Evolutionary conservation across 2,797 vertebrate genomes (phyloP).

Genomic region (Parauchenoglanis ngamensis): DNA sequence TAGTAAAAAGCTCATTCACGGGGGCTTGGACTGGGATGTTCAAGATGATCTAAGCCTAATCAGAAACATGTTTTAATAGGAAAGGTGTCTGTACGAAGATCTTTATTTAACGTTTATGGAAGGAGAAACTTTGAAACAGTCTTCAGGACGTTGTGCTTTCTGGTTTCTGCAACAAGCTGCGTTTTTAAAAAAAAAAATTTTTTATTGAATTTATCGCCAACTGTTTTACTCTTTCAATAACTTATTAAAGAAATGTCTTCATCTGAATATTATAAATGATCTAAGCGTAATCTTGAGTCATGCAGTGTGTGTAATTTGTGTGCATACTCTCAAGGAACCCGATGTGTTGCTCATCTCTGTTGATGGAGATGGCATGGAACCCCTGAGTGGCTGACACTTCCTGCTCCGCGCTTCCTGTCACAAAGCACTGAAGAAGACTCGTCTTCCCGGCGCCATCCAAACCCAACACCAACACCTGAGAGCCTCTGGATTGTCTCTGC

Average conservation of each 20-base stretch:
- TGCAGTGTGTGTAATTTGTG: background rate
- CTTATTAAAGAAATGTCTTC: background rate
- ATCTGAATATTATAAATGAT: background rate
- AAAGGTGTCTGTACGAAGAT: no score
- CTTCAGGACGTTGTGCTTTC: background rate
- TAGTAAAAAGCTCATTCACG: no score
- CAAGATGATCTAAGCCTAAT: background rate
- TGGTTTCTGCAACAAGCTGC: background rate
- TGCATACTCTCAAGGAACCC: constrained; percentile 92
- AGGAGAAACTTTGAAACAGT: background rate
- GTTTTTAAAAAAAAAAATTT: no score
- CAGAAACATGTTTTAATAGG: background rate
- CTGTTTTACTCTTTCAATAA: background rate
- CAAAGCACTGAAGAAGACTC: constrained; percentile 83
- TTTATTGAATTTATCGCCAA: background rate
- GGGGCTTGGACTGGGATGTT: background rate
- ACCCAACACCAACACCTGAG: constrained; percentile 90
- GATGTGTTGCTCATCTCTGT: constrained; percentile 77
- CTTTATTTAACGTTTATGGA: background rate
- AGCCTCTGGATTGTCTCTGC: constrained; percentile 63
- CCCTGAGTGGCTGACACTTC: constrained; percentile 83
- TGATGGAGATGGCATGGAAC: constrained; percentile 84
- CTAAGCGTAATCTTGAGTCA: background rate
- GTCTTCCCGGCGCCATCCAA: constrained; percentile 93
- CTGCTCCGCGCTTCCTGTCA: constrained; percentile 76